Conservation (phyloP, 2,113 vertebrate species). For the Rhynchopsitta pachyrhyncha region DNA sequence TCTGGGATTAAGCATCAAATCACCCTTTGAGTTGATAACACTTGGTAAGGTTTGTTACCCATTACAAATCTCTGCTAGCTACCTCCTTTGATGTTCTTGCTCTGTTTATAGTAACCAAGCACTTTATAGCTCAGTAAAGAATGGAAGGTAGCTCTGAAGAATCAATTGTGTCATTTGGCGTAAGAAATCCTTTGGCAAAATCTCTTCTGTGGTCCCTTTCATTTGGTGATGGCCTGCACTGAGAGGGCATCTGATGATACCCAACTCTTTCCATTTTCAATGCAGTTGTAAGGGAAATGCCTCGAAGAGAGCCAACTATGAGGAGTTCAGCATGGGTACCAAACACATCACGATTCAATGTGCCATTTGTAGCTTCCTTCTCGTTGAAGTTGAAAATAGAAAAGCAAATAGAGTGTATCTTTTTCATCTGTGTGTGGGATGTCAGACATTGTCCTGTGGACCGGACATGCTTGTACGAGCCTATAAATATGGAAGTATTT, state of each 20-base stretch:
- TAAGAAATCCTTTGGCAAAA: constrained; percentile 13
- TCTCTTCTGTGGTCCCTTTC: not conserved
- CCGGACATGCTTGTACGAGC: constrained; percentile 33
- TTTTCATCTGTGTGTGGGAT: constrained; percentile 29
- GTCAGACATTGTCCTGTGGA: constrained; percentile 43
- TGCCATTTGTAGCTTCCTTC: constrained; percentile 47
- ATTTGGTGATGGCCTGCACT: not conserved
- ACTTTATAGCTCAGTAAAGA: constrained; percentile 22
- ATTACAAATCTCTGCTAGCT: constrained; percentile 19
- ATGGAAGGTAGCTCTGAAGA: constrained; percentile 37
- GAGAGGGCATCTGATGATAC: not conserved
- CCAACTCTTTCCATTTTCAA: not conserved
- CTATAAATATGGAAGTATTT: constrained; percentile 17
- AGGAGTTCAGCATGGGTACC: constrained; percentile 21
- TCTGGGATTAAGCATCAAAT: not conserved
- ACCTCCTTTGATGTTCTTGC: constrained; percentile 40
- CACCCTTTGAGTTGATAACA: not conserved
- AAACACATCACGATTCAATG: constrained; percentile 34
- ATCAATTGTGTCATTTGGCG: not conserved
- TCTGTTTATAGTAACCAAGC: constrained; percentile 30
- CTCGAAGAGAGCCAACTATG: constrained; percentile 9
- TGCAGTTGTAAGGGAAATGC: not conserved
- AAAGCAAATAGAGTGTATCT: constrained; percentile 38
- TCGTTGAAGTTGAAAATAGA: constrained; percentile 37
- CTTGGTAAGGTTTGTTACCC: not conserved